Evolutionary conservation across 2,888 invertebrate genomes (phyloP), one percentile per base, ranked within the genome.

Genomic region (Hyposoter didymator): DNA sequence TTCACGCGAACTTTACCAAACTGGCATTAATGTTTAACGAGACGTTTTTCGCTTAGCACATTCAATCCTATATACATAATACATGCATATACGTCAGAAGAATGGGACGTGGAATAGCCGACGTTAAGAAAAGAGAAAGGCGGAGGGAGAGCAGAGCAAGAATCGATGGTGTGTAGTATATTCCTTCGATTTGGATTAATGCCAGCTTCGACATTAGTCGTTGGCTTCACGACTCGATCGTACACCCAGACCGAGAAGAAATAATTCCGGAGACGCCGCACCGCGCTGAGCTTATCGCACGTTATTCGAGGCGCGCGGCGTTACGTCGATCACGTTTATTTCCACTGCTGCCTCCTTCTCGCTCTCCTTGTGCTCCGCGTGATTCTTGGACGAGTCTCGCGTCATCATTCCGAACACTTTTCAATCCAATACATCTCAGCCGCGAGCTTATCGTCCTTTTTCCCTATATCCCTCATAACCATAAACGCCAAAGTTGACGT

Each of bases 131-230:
- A 14, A 59, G 59, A 59, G 28, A 28, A 28, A 59, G 14, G 5
- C 1, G n/a, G 55, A 52, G 52, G 12, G 52, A 35, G 47, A n/a
- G n/a, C n/a, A n/a, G 17, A 17, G 49, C 7, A 69, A 7, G 69
- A 32, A 32, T 47, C 32, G 47, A 47, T 43, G 59, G 39, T 59
- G 59, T 55, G 43, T 55, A 59, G 59, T 28, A 45, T 43, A 39
- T 59, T 45, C n/a, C 47, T 52, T 39, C 89, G 89, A 91, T 90
- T 91, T 91, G 90, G 91, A 90, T 89, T 87, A 89, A 89, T 82
- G 91, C 91, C 91, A 91, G 87, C 88, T 84, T 89, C 89, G 89
- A 89, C 90, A 91, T 91, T 91, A 91, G 91, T 89, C 89, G 89
- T 89, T 90, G 89, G 88, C 90, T 87, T 88, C 87, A 85, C 82